phyloP scores from a whole-genome alignment of 2,797 vertebrate species.

The Graptemys geographica region DNA sequence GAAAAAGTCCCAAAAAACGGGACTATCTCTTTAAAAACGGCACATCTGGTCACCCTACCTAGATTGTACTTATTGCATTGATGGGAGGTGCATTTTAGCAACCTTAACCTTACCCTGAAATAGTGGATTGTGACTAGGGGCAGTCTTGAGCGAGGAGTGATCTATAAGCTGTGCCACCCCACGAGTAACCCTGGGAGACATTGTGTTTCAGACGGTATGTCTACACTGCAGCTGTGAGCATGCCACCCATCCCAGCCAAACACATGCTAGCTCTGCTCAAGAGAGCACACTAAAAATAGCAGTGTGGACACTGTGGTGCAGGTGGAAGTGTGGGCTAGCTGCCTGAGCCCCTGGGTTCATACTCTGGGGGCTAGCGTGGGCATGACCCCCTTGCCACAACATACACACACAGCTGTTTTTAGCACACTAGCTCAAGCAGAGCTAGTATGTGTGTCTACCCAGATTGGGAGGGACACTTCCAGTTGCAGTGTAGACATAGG shows the following conservation, averaged over 20 bases:
- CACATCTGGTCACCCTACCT: background rate
- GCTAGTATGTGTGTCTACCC: background rate
- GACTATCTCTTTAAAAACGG: too few relatives aligned
- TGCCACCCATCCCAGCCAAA: too few relatives aligned
- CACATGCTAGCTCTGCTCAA: background rate
- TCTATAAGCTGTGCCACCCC: background rate
- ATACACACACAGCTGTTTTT: background rate
- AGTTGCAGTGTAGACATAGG: background rate
- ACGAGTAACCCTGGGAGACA: accelerated
- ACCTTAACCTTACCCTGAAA: accelerated
- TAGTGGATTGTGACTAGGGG: background rate
- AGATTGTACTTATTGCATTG: accelerated
- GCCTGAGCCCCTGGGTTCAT: background rate
- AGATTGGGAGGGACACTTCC: background rate
- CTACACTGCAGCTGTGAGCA: background rate
- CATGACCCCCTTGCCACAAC: background rate
- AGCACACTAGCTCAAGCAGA: background rate
- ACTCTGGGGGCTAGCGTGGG: background rate
- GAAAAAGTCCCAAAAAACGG: too few relatives aligned
- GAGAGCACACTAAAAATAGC: background rate
- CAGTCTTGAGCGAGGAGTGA: background rate
- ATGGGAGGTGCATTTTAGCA: background rate
- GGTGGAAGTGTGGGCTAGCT: background rate
- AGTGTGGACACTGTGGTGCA: background rate
- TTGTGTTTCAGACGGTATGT: background rate